Conservation (phyloP, 2,113 vertebrate species). For the Himantopus leucocephalus region DNA sequence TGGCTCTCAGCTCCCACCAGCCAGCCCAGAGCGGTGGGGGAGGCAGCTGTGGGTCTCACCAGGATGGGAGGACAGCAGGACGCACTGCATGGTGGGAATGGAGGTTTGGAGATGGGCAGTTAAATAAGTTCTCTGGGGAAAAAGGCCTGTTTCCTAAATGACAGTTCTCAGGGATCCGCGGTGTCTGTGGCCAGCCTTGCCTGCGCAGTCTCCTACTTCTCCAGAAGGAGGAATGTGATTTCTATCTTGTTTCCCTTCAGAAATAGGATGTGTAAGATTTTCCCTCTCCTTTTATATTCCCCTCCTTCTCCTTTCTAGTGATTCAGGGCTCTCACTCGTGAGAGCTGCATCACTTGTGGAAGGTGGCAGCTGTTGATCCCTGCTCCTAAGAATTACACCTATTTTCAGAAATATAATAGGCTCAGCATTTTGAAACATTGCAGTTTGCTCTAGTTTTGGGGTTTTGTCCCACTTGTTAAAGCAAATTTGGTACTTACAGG, state of each 20-base stretch:
- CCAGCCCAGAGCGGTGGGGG: fast-evolving
- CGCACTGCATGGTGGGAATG: fast-evolving
- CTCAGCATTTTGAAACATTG: background rate
- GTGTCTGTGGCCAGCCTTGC: background rate
- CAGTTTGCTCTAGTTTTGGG: background rate
- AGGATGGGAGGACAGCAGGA: background rate
- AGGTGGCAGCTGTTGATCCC: background rate
- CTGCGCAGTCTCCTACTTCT: background rate
- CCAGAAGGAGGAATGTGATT: background rate
- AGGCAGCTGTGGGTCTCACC: background rate
- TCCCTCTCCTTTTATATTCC: background rate
- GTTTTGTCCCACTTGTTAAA: background rate
- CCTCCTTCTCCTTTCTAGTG: background rate
- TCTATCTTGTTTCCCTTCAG: background rate
- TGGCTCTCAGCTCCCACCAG: too few relatives aligned
- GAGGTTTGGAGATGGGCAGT: background rate
- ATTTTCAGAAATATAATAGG: background rate
- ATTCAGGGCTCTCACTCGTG: background rate
- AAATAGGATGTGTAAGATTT: background rate
- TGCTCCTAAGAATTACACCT: background rate
- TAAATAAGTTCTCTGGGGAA: background rate
- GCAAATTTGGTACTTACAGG: background rate
- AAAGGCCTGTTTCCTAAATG: background rate
- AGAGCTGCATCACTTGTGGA: background rate
- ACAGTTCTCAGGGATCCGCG: fast-evolving